phyloP scores from a whole-genome alignment of 30 jellyfish, hydroid and myxozoan species.

The Chironex yamaguchii region DNA sequence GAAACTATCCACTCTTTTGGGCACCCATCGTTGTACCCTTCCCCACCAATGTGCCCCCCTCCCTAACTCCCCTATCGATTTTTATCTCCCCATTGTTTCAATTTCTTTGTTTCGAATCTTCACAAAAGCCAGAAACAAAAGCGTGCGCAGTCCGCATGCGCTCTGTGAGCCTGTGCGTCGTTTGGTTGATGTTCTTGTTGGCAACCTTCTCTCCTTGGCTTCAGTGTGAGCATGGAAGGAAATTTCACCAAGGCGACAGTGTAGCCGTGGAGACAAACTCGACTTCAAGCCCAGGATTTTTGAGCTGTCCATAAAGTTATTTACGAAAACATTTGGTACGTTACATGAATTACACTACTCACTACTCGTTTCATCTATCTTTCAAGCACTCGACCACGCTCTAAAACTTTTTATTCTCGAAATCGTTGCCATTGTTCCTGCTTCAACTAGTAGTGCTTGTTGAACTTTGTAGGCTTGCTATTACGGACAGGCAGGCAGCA shows the following conservation, averaged over 20 bases:
- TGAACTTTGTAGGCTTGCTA: no score
- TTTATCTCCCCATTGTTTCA: no score
- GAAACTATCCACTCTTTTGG: no score
- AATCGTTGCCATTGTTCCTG: no score
- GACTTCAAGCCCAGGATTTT: conserved; percentile 90
- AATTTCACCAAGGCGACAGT: conserved; percentile 99
- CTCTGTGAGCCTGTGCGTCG: not conserved
- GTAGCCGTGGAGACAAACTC: conserved; percentile 99
- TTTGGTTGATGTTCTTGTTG: not conserved
- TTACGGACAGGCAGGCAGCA: no score
- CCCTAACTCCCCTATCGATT: no score
- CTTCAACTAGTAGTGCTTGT: no score
- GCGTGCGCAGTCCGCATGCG: not conserved
- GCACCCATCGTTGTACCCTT: no score
- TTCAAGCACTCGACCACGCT: no score
- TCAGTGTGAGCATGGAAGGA: not conserved
- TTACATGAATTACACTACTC: not conserved
- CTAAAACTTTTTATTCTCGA: no score
- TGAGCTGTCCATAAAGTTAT: not conserved
- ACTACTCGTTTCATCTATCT: no score
- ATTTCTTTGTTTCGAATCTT: not conserved
- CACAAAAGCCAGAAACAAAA: not conserved
- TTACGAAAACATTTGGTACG: not conserved
- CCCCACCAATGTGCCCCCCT: no score
- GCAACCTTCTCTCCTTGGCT: not conserved